Percentiles rank a stretch among this genome's conserved stretches.
Evolutionary conservation across 2,888 invertebrate species (phyloP).

Genomic region (Caenorhabditis panamensis): DNA sequence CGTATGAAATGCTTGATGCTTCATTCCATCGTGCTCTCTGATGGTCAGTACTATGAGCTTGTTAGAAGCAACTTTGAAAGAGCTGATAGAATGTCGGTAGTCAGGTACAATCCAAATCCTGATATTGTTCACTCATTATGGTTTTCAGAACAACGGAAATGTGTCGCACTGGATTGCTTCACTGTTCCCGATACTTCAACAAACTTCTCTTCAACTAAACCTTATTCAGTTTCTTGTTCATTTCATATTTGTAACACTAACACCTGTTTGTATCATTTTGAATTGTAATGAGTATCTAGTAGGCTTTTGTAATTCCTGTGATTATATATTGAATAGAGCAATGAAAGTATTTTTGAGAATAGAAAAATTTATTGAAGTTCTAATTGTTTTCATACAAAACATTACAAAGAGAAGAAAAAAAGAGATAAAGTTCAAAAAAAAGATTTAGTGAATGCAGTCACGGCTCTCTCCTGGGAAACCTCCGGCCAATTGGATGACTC

Average conservation of each 20-base stretch:
- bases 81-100: conserved; percentile 96
- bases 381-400: background rate
- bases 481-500: conserved; percentile 74
- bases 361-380: too few species aligned
- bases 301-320: conserved; percentile 9
- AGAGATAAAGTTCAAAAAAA: background rate
- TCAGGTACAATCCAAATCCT: conserved; percentile 82
- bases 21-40: conserved; percentile 93
- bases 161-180: conserved; percentile 94
- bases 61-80: conserved; percentile 99
- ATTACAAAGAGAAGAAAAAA: conserved; percentile 11
- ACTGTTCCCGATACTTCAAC: conserved; percentile 92
- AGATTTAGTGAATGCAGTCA: conserved; percentile 72
- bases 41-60: conserved; percentile 98
- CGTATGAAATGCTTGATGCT: conserved; percentile 95
- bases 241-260: too few species aligned
- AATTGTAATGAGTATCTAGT: background rate
- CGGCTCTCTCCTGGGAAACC: conserved; percentile 73
- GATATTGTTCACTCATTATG: background rate
- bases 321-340: background rate
- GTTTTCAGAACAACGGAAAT: conserved; percentile 90
- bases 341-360: too few species aligned
- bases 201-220: conserved; percentile 94
- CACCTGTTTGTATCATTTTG: too few species aligned
- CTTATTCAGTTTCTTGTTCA: background rate